Evolutionary conservation across 2,113 vertebrate genomes (phyloP), one percentile per base, ranked within the genome.

Genomic region (Clarias batrachus): DNA sequence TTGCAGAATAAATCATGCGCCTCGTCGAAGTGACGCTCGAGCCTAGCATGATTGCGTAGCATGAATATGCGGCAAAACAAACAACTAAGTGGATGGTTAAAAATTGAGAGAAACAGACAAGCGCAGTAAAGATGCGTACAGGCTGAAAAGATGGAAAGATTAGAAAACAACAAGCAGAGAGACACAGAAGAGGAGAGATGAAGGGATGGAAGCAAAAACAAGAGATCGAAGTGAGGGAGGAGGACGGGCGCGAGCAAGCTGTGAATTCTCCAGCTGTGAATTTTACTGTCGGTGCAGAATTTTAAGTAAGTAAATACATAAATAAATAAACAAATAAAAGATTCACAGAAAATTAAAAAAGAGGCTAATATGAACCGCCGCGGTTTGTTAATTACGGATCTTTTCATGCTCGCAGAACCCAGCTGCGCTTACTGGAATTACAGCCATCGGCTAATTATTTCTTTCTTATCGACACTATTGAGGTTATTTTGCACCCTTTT

Each of bases 341-440:
- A 81, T 63, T n/a, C 30, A 59, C 78, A 85, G 90, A 85, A 90
- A 90, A 92, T 91, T n/a, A 79, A 88, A 89, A 93, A 90, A 85
- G 68, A 48, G 4, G 82, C 89, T 89, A 81, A 87, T 92, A 92
- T 93, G 91, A 93, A 87, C 86, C 88, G 93, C 89, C 87, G 88
- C 87, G 76, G 65, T 92, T 94, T 93, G 94, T 93, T 94, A 93
- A 95, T 94, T 93, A 92, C 83, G 78, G 91, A 84, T 81, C 88
- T 91, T 56, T 93, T 87, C 73, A 68, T 91, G 90, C 90, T 93
- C 82, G 87, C 87, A 90, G 91, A 93, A 92, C 90, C 88, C 92
- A 93, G 93, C 95, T 94, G 93, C 89, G 92, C 93, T 94, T 90
- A 93, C 91, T 91, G 89, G 91, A 93, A 93, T 93, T 89, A 93